phyloP scores from a whole-genome alignment of 2,797 vertebrate genomes.

The Hydrolagus colliei region DNA sequence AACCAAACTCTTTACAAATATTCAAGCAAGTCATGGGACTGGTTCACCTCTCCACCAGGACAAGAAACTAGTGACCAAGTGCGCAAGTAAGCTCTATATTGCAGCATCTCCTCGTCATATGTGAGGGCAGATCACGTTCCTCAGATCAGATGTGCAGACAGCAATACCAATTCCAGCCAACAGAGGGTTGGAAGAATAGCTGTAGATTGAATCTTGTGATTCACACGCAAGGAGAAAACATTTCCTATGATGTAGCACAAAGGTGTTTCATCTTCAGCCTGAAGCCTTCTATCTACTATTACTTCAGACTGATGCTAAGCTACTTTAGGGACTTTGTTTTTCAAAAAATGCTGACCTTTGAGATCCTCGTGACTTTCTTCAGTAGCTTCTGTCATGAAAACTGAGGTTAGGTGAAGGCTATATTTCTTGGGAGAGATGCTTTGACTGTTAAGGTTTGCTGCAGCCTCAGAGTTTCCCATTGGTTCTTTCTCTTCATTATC shows the following conservation, averaged over 20 bases:
- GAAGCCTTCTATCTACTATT: neutral
- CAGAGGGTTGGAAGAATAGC: too few relatives aligned
- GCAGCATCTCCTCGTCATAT: too few relatives aligned
- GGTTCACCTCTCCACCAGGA: too few relatives aligned
- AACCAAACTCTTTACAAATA: too few relatives aligned
- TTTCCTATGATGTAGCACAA: neutral
- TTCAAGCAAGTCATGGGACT: too few relatives aligned
- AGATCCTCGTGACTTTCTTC: neutral
- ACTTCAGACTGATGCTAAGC: neutral
- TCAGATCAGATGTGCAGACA: too few relatives aligned
- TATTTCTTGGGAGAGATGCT: neutral
- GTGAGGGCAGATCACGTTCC: too few relatives aligned
- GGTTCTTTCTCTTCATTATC: neutral
- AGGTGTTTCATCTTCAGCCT: neutral
- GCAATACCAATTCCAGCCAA: too few relatives aligned
- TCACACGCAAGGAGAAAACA: neutral
- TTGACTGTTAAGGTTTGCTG: neutral
- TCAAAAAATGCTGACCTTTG: conserved; percentile 3
- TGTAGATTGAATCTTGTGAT: neutral
- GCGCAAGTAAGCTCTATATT: too few relatives aligned
- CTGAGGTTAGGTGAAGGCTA: neutral
- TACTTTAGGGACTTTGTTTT: neutral
- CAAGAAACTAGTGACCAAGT: too few relatives aligned
- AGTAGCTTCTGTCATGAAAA: conserved; percentile 22
- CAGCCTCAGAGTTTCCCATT: neutral